phyloP scores from a whole-genome alignment of 2,888 invertebrate species.

The Ectemnius cavifrons region DNA sequence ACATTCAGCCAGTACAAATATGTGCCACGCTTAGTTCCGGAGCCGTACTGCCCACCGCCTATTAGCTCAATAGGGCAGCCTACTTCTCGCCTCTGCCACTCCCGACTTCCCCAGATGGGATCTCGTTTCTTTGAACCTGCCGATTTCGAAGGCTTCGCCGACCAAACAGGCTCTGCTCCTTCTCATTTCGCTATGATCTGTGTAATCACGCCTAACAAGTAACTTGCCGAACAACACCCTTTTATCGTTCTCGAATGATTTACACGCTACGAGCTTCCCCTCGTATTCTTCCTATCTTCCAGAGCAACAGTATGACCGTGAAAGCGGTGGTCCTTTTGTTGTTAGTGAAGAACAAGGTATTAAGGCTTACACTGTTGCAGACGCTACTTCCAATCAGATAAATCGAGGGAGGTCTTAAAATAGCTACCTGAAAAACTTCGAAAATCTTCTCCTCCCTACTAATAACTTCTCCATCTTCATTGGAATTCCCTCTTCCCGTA shows the following conservation, averaged over 20 bases:
- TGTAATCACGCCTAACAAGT: slow-evolving; percentile 40
- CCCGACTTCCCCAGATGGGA: background rate
- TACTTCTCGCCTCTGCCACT: slow-evolving; percentile 1
- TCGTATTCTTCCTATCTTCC: background rate
- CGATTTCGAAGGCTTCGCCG: slow-evolving; percentile 19
- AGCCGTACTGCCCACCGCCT: slow-evolving; percentile 10
- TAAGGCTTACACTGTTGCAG: no score
- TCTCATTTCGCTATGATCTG: slow-evolving; percentile 8
- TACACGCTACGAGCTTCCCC: slow-evolving; percentile 12
- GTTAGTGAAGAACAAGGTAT: no score
- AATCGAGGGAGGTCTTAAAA: no score
- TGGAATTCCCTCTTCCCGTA: no score
- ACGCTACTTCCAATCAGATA: no score
- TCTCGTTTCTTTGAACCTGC: slow-evolving; percentile 19
- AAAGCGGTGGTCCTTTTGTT: background rate
- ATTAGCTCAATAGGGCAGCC: slow-evolving; percentile 30
- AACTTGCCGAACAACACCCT: slow-evolving; percentile 14
- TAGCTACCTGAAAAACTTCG: no score
- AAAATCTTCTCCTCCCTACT: no score
- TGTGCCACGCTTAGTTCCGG: slow-evolving; percentile 57
- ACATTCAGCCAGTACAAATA: slow-evolving; percentile 57
- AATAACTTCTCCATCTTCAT: no score
- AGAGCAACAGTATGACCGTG: background rate
- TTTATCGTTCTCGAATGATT: slow-evolving; percentile 30
- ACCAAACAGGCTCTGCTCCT: background rate